Percentiles rank a stretch among this genome's conserved stretches.
Evolutionary conservation across 2,113 vertebrate genomes (phyloP).

Genomic region (Larimichthys crocea): DNA sequence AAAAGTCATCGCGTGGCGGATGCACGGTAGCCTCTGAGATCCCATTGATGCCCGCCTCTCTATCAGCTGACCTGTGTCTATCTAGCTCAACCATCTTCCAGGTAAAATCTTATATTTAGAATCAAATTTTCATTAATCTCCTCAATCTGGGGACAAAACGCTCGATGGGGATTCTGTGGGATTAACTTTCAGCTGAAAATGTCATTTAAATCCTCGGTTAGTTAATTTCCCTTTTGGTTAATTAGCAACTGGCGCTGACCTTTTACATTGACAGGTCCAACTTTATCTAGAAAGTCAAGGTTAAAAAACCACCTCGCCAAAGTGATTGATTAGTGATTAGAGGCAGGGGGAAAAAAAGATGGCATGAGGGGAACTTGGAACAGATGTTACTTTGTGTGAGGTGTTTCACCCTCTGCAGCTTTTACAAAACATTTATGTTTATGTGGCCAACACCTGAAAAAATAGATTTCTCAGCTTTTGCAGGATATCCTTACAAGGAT

Average conservation of each 20-base stretch:
- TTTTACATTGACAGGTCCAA: conserved; percentile 84
- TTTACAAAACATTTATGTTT: neutral
- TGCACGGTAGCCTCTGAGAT: neutral
- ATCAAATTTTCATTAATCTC: conserved; percentile 68
- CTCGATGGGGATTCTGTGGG: conserved; percentile 65
- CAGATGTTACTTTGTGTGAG: conserved; percentile 46
- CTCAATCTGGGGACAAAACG: conserved; percentile 55
- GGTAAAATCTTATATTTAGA: conserved; percentile 61
- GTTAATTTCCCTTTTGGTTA: conserved; percentile 90
- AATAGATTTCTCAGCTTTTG: neutral
- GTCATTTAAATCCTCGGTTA: conserved; percentile 82
- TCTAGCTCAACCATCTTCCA: conserved; percentile 40
- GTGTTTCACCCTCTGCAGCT: conserved; percentile 24
- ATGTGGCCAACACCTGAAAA: neutral
- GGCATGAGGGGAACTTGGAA: conserved; percentile 35
- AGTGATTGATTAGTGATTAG: conserved; percentile 83
- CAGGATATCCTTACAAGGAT: neutral
- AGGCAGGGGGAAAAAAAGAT: conserved; percentile 18
- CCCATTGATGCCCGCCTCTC: conserved; percentile 4
- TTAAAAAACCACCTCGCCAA: conserved; percentile 80
- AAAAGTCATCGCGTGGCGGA: conserved; percentile 20
- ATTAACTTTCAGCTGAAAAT: conserved; percentile 80
- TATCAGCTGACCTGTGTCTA: conserved; percentile 40
- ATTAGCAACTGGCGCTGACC: conserved; percentile 87
- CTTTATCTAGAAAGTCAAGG: conserved; percentile 87